Evolutionary conservation across 2,888 invertebrate species (phyloP), one percentile per base, ranked within the genome.

Genomic region (Drosophila glabriapex): DNA sequence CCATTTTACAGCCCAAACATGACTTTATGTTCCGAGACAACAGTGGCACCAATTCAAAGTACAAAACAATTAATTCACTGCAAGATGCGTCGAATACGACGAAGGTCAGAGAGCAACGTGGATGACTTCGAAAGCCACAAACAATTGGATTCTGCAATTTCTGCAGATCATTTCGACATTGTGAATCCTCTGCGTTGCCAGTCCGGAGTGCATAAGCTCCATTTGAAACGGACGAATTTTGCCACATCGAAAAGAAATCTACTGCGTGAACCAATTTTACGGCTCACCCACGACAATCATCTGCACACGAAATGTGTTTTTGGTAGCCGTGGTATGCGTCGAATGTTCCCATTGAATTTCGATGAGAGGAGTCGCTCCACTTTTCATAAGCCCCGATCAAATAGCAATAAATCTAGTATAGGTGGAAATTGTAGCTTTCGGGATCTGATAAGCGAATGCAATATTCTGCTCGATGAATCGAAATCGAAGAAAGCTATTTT

Each of bases 371-470:
- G 33, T 68, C 62, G 67, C 52, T 52, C 68, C 14, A 68, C 60
- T 61, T 41, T 67, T 62, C 46, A 67, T 49, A 78, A 73, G 39
- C 53, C 67, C 16, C 72, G 68, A 41, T 33, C 52, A 49, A 76
- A 62, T 28, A 78, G 62, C 25, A 62, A 65, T 22, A 78, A 73
- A 37, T 60, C 63, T 4, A 62, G 61, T 33, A 53, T 60, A 28
- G 65, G 78, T 62, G 85, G 80, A 5, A 85, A 82, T 31, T 84
- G 81, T 3, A 88, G 91, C 74, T 92, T 91, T 70, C 90, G 89
- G 4, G 91, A 92, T 78, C 78, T 93, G 37, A 89, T 93, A 29
- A 84, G 82, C 6, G 92, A 92, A 76, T 92, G 92, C 62, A 87
- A 91, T 37, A 79, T 74, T 19, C 73, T 92, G 4, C 73, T 92